Base-by-base conservation (phyloP, 2,113 vertebrate species). In the Natator depressus region DNA sequence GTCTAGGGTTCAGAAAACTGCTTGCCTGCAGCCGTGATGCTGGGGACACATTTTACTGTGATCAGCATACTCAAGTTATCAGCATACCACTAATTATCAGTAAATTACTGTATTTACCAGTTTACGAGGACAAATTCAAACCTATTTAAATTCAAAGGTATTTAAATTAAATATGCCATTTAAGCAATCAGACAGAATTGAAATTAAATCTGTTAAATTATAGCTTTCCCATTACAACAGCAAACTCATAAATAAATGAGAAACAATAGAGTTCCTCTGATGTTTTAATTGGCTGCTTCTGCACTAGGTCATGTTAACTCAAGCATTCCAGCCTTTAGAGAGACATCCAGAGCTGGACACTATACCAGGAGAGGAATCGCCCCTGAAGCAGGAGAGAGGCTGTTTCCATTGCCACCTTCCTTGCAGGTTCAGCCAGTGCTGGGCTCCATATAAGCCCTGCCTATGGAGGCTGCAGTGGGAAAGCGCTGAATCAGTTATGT, bases 141-240 rank as follows among this genome's bases (percentile, higher is more conserved):
- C 10, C 31, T 90, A 49, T 49, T 49, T 49, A 49, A 49, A 49
- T 49, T 49, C 49, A 93, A 95, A 69, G 42, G 35, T 91, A 91
- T 84, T 91, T 82, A 87, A 93, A 89, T 93, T 88, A 16, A 76
- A 27, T 82, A 80, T 0, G 5, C 20, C 38, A 86, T 29, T 57
- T 76, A 78, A 75, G 90, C 35, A 94, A 88, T 91, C 80, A 91
- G 54, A 47, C 88, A 87, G 50, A 89, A 42, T 29, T 80, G 82
- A 89, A 95, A 95, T 88, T 62, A 88, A 82, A 90, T 16, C 91
- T 93, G 42, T 42, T 25, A 90, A 89, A 89, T 95, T 93, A 92
- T 49, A 91, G 47, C 42, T 92, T 94, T 88, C 42, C 90, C 49
- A 51, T 13, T 89, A 85, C 46, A 90, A 84, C 82, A 87, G n/a